These are phyloP conservation scores for Phengaris arion DNA, from an alignment of 2,888 invertebrate species.

Conservation along the genomic window DNA sequence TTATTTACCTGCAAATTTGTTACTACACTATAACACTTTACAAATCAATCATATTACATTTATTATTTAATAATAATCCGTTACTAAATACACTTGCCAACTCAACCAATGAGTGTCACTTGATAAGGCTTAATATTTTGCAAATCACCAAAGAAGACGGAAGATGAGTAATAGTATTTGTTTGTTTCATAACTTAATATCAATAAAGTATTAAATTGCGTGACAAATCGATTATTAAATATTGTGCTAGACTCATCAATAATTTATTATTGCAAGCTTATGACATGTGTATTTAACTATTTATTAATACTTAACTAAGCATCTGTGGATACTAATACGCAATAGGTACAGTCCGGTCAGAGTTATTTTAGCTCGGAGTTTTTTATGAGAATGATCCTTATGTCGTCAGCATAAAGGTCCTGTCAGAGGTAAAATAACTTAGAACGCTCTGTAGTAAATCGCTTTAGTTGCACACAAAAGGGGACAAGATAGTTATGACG, in stretches of 20 bases:
- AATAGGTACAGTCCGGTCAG: too few relatives aligned
- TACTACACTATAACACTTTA: background rate
- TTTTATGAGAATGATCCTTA: too few relatives aligned
- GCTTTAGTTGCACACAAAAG: too few relatives aligned
- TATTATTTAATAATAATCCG: background rate
- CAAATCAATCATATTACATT: background rate
- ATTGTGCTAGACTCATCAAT: background rate
- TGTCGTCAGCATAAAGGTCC: too few relatives aligned
- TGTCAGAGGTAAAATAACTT: too few relatives aligned
- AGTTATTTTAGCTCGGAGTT: too few relatives aligned
- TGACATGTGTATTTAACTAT: background rate
- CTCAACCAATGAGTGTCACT: conserved; percentile 9
- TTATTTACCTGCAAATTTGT: background rate
- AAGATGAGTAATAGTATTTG: background rate
- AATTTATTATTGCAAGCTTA: background rate
- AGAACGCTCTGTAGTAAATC: too few relatives aligned
- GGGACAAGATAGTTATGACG: too few relatives aligned
- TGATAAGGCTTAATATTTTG: conserved; percentile 10
- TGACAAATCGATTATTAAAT: background rate
- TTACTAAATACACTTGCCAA: conserved; percentile 15
- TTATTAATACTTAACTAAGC: background rate
- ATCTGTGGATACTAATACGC: too few relatives aligned
- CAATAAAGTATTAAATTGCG: background rate
- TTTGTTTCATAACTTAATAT: background rate
- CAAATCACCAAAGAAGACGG: background rate